Base-by-base conservation (phyloP, 1,140 invertebrate species). In the Acromyrmex echinatior region DNA sequence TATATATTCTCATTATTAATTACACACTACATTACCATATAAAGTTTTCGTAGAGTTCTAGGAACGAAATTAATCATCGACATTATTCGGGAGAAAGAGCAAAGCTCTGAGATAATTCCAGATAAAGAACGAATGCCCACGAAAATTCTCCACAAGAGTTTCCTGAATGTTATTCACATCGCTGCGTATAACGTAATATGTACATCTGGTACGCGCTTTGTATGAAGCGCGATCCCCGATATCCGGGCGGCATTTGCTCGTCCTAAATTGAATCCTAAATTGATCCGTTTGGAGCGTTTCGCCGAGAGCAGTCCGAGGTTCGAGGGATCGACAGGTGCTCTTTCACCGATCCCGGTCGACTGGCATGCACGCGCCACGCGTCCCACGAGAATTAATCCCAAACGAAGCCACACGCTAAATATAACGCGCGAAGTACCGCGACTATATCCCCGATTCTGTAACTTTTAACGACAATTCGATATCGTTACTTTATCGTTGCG, bases 261-360 rank as follows among this genome's bases (percentile, higher is more conserved):
- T n/a, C 53, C 39, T 60, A 82, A 73, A 82, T 82, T 74, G 68
- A 82, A 73, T 73, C 66, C 68, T 56, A 31, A 53, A 56, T 28
- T 65, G 66, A 80, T 79, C 74, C 51, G 51, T 86, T 51, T 68
- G 21, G 74, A 79, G 78, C 31, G 78, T 81, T 86, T 82, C 53
- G 58, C 53, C 39, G 63, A 79, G 28, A 68, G 39, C 58, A 45
- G 49, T 68, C 12, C 14, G 80, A 35, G 49, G 9, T 14, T 14
- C 9, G 39, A 45, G 70, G 45, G 80, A 84, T 84, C 68, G 80
- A 84, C 70, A 84, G 70, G 56, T 84, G 80, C 53, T 84, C 70
- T 76, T 14, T 49, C 39, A 18, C 7, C 56, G 70, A 66, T 76
- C 60, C 39, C 56, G 39, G 35, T 18, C 70, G 14, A 74, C n/a